Conservation (phyloP, 2,888 invertebrate genomes). For the Alsophila aescularia region DNA sequence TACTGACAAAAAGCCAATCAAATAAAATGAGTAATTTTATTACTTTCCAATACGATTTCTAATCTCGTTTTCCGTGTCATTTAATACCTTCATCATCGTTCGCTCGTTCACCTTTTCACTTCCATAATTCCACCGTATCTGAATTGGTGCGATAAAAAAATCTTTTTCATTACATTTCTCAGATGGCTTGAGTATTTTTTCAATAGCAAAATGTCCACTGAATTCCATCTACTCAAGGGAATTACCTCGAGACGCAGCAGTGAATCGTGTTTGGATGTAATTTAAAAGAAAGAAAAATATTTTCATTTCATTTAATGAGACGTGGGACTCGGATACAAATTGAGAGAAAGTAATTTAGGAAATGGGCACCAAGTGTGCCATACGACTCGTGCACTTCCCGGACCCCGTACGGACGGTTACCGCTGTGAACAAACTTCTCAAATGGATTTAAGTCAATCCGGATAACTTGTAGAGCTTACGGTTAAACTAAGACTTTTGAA, state of each 20-base stretch:
- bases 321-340: conserved; percentile 45
- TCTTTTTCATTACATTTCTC: conserved; percentile 17
- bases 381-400: conserved; percentile 47
- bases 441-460: conserved; percentile 16
- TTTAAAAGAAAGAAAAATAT: conserved; percentile 37
- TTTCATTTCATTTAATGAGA: conserved; percentile 45
- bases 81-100: conserved; percentile 48
- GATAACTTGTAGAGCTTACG: conserved; percentile 14
- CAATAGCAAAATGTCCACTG: conserved; percentile 19
- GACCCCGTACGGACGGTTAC: conserved; percentile 32
- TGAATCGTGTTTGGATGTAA: conserved; percentile 24
- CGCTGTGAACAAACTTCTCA: conserved; percentile 25
- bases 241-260: conserved; percentile 19
- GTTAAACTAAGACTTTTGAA: conserved; percentile 11
- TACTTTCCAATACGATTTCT: conserved; percentile 43
- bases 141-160: conserved; percentile 19
- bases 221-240: conserved; percentile 20
- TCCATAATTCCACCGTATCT: conserved; percentile 38
- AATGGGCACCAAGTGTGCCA: conserved; percentile 49
- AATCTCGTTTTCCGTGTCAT: conserved; percentile 51
- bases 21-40: conserved; percentile 29
- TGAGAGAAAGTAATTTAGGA: conserved; percentile 52
- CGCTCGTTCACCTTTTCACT: conserved; percentile 38
- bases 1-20: neutral
- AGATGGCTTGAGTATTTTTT: conserved; percentile 12